Evolutionary conservation across 2,797 vertebrate genomes (phyloP), one percentile per base, ranked within the genome.

Genomic region (Arnoldichthys spilopterus): DNA sequence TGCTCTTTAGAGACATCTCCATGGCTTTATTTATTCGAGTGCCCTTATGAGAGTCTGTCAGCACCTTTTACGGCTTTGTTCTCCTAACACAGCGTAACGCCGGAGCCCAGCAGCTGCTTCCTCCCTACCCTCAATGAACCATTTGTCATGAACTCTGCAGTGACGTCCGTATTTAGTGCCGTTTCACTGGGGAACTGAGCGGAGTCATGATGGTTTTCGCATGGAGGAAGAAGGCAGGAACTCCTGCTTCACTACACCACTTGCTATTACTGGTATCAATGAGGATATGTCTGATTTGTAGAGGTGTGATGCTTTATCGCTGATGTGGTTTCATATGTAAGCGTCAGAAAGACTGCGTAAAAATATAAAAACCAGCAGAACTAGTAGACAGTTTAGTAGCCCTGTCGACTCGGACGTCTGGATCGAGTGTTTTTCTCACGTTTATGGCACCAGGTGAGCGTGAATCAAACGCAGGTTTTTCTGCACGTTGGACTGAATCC

Each of bases 11-110:
- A 49, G 69, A 68, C 18, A 15, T 28, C 18, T 45, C 18, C 24
- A 12, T 53, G 28, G 7, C 61, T 81, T 71, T 32, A 67, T 77
- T 56, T 74, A 47, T 24, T 54, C 20, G n/a, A 80, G 72, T 78
- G 78, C 71, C 58, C 67, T 54, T 56, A 70, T 62, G 63, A 45
- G 24, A 73, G 45, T 28, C 72, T 61, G 54, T 82, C 78, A 64
- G 70, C 68, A 56, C 59, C 66, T 22, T 76, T 43, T 51, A 32
- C 28, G 13, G 51, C 61, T 37, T 28, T 69, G 32, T 72, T 61
- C 56, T 54, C 64, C 40, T 71, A 80, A 72, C 77, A 61, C 59
- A 13, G 67, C 64, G 32, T 4, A 62, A 62, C 59, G 49, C 66
- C n/a, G 8, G 64, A 68, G 37, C 22, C 66, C 24, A 8, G 47